Evolutionary conservation across 2,888 invertebrate genomes (phyloP).

Genomic region (Hirtodrosophila trivittata): DNA sequence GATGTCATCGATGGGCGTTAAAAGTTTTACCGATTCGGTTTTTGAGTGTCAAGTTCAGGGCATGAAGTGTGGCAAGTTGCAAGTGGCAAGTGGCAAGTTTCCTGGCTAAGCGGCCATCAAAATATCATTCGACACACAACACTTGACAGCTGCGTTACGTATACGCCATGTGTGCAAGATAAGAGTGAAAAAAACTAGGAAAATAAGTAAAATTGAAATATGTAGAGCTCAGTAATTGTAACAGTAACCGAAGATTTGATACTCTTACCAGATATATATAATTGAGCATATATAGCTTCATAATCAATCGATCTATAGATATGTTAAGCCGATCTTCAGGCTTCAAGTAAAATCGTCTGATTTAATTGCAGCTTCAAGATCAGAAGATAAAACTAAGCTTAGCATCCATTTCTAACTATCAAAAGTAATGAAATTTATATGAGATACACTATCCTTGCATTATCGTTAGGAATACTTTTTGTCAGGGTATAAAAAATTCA

Average conservation of each 20-base stretch:
- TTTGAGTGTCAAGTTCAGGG: slow-evolving; percentile 61
- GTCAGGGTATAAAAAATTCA: slow-evolving; percentile 9
- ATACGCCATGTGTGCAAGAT: slow-evolving; percentile 17
- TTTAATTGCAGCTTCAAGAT: too few relatives aligned
- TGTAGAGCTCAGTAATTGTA: not conserved
- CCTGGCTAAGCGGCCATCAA: slow-evolving; percentile 55
- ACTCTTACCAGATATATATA: slow-evolving; percentile 5
- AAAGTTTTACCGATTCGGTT: slow-evolving; percentile 29
- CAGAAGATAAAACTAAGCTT: too few relatives aligned
- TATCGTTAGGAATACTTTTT: not conserved
- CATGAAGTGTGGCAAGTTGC: slow-evolving; percentile 28
- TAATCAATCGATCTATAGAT: too few relatives aligned
- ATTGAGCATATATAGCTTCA: too few relatives aligned
- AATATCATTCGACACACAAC: slow-evolving; percentile 32
- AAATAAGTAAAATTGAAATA: not conserved
- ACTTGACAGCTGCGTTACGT: slow-evolving; percentile 50
- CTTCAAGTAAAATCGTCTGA: too few relatives aligned
- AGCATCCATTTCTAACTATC: too few relatives aligned
- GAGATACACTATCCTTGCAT: too few relatives aligned
- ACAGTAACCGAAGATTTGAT: slow-evolving; percentile 1
- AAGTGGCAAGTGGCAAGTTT: slow-evolving; percentile 42
- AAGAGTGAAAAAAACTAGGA: not conserved
- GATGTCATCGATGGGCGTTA: slow-evolving; percentile 52
- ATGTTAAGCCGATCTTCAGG: too few relatives aligned
- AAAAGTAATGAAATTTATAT: too few relatives aligned